A percentile compares a stretch with the other conserved stretches of the same genome.
Conservation (phyloP, 2,888 invertebrate species). For the Cephonodes hylas region DNA sequence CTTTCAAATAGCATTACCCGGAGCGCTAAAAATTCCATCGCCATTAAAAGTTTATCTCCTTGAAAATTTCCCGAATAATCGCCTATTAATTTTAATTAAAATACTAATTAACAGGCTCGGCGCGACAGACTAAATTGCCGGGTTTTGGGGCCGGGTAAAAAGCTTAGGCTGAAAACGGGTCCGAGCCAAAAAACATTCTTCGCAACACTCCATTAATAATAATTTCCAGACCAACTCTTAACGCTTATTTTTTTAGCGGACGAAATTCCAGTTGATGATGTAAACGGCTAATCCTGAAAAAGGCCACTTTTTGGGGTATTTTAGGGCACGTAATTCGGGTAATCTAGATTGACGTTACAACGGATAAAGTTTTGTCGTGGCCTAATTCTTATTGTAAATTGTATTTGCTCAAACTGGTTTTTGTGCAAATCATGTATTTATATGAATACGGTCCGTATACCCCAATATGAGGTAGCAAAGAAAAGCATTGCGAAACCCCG, state of each 20-base stretch:
- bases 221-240: slow-evolving; percentile 48
- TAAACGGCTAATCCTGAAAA: slow-evolving; percentile 49
- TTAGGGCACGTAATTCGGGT: slow-evolving; percentile 27
- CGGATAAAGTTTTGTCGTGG: slow-evolving; percentile 15
- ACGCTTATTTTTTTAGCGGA: slow-evolving; percentile 43
- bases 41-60: slow-evolving; percentile 50
- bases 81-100: slow-evolving; percentile 76
- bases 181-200: slow-evolving; percentile 58
- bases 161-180: slow-evolving; percentile 51
- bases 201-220: slow-evolving; percentile 62
- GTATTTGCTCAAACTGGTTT: background rate
- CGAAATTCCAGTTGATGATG: slow-evolving; percentile 57
- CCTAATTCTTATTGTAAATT: slow-evolving; percentile 13
- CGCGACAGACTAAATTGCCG: slow-evolving; percentile 64
- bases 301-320: slow-evolving; percentile 27
- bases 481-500: background rate
- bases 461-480: background rate
- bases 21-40: slow-evolving; percentile 15
- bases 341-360: slow-evolving; percentile 26
- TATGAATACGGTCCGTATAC: background rate
- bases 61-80: slow-evolving; percentile 59
- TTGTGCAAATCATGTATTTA: background rate
- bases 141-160: slow-evolving; percentile 50
- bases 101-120: slow-evolving; percentile 65
- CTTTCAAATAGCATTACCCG: background rate